A percentile compares a stretch with the other conserved stretches of the same genome.
Conservation (phyloP, 1,140 invertebrate species). For the Drosophila kikkawai region DNA sequence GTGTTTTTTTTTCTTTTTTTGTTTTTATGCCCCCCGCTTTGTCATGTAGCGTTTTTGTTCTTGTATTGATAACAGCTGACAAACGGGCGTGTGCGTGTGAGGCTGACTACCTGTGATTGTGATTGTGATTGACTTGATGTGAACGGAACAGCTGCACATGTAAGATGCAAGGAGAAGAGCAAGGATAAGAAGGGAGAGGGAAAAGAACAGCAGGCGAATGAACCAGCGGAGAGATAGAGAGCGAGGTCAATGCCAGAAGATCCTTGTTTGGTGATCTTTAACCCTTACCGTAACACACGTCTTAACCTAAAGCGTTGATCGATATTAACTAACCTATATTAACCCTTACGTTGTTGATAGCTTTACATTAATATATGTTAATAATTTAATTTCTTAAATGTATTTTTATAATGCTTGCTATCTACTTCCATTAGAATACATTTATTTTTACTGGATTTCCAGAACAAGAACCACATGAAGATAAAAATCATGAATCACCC, state of each 20-base stretch:
- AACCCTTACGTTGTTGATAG: too few relatives aligned
- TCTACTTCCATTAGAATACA: neutral
- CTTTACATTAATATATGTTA: too few relatives aligned
- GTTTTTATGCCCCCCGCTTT: slow-evolving; percentile 21
- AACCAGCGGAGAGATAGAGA: slow-evolving; percentile 4
- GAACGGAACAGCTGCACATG: slow-evolving; percentile 72
- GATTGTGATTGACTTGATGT: slow-evolving; percentile 45
- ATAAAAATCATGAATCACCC: slow-evolving; percentile 1
- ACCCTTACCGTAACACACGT: neutral
- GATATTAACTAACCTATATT: too few relatives aligned
- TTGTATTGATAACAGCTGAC: slow-evolving; percentile 49
- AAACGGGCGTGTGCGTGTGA: slow-evolving; percentile 21
- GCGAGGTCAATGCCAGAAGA: slow-evolving; percentile 37
- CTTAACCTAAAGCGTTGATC: too few relatives aligned
- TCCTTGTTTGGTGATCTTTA: slow-evolving; percentile 4
- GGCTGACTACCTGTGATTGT: slow-evolving; percentile 54
- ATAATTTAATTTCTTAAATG: too few relatives aligned
- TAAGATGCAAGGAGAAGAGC: slow-evolving; percentile 12
- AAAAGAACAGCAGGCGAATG: neutral
- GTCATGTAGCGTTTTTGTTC: slow-evolving; percentile 20
- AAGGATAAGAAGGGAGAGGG: neutral
- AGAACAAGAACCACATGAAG: neutral
- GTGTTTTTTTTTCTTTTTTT: neutral
- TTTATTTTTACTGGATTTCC: neutral
- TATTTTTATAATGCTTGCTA: neutral